Evolutionary conservation across 1,140 invertebrate genomes (phyloP), one percentile per base, ranked within the genome.

Genomic region (Pollicipes pollicipes): DNA sequence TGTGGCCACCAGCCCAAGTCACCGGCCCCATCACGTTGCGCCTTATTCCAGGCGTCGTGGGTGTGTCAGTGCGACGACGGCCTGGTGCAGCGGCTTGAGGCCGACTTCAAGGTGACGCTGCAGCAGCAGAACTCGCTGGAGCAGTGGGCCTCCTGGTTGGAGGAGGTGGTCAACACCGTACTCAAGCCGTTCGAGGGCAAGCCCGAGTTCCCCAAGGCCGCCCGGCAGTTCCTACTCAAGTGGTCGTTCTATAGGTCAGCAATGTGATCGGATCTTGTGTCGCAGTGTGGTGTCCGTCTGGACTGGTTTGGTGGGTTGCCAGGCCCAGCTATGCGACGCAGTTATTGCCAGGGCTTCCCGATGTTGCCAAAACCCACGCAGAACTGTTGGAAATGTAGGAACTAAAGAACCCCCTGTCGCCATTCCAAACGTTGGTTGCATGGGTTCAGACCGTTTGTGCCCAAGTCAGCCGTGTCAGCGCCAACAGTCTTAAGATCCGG

Each of bases 61-160:
- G 95, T 98, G 2, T 98, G 95, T 80, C 90, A 95, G 75, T 98
- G 95, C 83, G 90, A 93, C 76, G 88, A 90, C 75, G 83, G 85
- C 37, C 86, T 93, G 70, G 93, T 97, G 2, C 88, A 89, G 75
- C 85, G 88, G 71, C 83, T 98, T 66, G 93, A 97, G 77, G 86
- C 88, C 68, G 94, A 97, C 79, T 98, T 97, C 77, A 98, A 98
- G 82, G 84, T 88, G 63, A 95, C 93, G 4, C 83, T 96, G 71
- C 91, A 92, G 75, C 90, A 92, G 76, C 93, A 95, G 80, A 93
- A 93, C 77, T 89, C 91, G 21, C 82, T 98, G 74, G 95, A 98
- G 80, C 90, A 96, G 79, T 99, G 97, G 97, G 94, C 95, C 35
- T 85, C 85, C 66, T 99, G 97, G 97, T 83, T 99, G 72, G 95